Conservation (phyloP, 2,113 vertebrate genomes). For the Neolamprologus brichardi region DNA sequence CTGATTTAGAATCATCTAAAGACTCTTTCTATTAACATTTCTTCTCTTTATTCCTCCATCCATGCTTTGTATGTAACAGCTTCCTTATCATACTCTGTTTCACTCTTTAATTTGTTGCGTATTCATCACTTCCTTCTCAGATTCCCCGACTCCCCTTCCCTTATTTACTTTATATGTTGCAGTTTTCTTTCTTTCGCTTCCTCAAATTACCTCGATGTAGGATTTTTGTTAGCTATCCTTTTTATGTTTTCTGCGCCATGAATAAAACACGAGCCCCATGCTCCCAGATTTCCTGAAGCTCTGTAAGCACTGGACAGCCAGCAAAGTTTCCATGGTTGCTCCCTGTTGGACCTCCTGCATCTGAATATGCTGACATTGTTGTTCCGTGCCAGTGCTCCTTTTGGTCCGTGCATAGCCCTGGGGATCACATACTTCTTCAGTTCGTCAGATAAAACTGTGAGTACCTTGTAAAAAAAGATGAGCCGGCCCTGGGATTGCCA, state of each 20-base stretch:
- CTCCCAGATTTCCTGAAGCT: constrained; percentile 24
- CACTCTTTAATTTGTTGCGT: background rate
- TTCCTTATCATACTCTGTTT: background rate
- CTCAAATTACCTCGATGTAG: background rate
- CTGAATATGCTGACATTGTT: constrained; percentile 39
- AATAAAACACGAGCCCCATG: constrained; percentile 46
- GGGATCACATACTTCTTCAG: background rate
- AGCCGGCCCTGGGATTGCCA: background rate
- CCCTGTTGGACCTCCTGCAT: background rate
- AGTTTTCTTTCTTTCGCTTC: background rate
- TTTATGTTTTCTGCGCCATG: constrained; percentile 30
- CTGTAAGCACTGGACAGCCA: constrained; percentile 8
- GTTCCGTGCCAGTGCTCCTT: constrained; percentile 13
- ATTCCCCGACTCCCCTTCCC: background rate
- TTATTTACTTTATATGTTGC: background rate
- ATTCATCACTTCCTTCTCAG: background rate
- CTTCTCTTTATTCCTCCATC: background rate
- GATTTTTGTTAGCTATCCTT: background rate
- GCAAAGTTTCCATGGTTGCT: constrained; percentile 4
- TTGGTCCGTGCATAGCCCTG: background rate
- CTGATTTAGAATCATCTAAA: background rate
- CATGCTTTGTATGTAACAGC: background rate
- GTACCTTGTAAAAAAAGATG: background rate
- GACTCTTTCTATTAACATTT: background rate
- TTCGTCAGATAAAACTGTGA: background rate